Evolutionary conservation across 2,888 invertebrate genomes (phyloP), one percentile per base, ranked within the genome.

Genomic region (Patella depressa): DNA sequence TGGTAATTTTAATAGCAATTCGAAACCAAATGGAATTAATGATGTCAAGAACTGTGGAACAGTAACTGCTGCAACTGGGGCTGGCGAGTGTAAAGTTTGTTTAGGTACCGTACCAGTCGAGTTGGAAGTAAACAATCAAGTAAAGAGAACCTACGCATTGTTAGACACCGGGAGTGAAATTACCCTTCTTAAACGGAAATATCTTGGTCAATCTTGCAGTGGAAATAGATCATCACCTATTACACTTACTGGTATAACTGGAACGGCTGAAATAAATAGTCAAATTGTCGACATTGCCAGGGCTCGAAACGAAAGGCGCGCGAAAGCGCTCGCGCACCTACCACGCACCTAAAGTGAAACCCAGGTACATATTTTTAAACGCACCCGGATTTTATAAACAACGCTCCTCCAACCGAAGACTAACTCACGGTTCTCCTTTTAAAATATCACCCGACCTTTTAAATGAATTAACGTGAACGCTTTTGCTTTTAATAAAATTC

Each of bases 191-290:
- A n/a, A 15, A n/a, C 59, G n/a, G 59, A 59, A 59, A n/a, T 59
- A 5, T 59, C n/a, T 59, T n/a, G 59, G 59, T 59, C 5, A 59
- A n/a, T 34, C 34, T 34, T 34, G 34, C 34, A 19, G 59, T 19
- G 19, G 59, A n/a, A 59, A 59, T 59, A n/a, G n/a, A n/a, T n/a
- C 17, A 59, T 15, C 15, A 59, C 17, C 59, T 59, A n/a, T 59
- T n/a, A 59, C 17, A 59, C 59, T 59, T 59, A 59, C 59, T 59
- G n/a, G 59, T 59, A 59, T 59, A n/a, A 59, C 59, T n/a, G 59
- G 59, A 2, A 59, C 59, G 17, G 59, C 59, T 17, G 59, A 59
- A 17, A 59, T 59, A 19, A 59, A n/a, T 59, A 59, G 59, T 59
- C 59, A 59, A 59, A 59, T n/a, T 59, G 59, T 59, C 5, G 59